Conservation (phyloP, 2,113 vertebrate species). For the Ictalurus furcatus region DNA sequence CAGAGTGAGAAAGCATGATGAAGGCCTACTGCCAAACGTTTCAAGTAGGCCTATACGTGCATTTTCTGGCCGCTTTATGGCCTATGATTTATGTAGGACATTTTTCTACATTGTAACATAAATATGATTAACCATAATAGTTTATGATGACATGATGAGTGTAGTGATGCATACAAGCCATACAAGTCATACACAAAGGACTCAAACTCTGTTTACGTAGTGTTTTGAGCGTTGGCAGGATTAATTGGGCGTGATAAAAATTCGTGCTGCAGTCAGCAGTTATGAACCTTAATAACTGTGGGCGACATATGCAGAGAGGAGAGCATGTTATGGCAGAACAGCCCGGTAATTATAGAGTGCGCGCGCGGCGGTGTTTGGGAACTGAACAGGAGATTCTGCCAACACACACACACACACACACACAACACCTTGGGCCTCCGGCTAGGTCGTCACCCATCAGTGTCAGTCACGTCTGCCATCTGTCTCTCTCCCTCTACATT, state of each 20-base stretch:
- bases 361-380: slow-evolving; percentile 61
- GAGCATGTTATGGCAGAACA: slow-evolving; percentile 72
- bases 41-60: neutral
- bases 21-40: neutral
- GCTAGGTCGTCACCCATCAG: slow-evolving; percentile 64
- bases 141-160: slow-evolving; percentile 21
- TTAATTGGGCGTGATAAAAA: slow-evolving; percentile 59
- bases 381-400: slow-evolving; percentile 65
- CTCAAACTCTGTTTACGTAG: slow-evolving; percentile 40
- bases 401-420: slow-evolving; percentile 72
- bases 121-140: neutral
- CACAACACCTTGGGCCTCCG: slow-evolving; percentile 61
- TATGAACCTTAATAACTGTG: slow-evolving; percentile 53
- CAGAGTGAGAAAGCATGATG: neutral
- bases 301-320: slow-evolving; percentile 57
- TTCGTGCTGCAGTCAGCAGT: slow-evolving; percentile 53
- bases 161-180: neutral
- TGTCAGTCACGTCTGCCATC: slow-evolving; percentile 54
- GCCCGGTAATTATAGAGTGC: slow-evolving; percentile 72
- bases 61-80: neutral
- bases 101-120: neutral
- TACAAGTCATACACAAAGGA: slow-evolving; percentile 13
- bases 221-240: slow-evolving; percentile 55
- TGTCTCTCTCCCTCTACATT: slow-evolving; percentile 39
- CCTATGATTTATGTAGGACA: neutral